Evolutionary conservation across 2,888 invertebrate genomes (phyloP), one percentile per base, ranked within the genome.

Genomic region (Palloptera scutellata): DNA sequence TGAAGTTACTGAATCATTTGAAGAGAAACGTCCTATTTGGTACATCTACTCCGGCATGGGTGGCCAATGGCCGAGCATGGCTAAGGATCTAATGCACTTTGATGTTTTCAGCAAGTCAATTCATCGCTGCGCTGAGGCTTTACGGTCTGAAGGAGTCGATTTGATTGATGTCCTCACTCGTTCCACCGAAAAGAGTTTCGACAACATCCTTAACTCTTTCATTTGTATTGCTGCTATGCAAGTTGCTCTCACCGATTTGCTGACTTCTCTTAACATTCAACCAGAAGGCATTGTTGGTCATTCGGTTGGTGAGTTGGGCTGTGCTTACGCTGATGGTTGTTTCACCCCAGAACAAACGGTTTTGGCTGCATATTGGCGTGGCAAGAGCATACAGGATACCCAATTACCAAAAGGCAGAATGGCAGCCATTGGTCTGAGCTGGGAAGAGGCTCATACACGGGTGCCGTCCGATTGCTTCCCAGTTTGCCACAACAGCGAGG

Each of bases 41-140:
- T 98, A 90, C 85, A 89, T 98, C 72, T 98, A 96, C 86, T 93
- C 97, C 57, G 99, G 99, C 69, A 98, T 99, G 98, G 98, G 98
- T 13, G 92, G 95, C 53, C 98, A 98, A 86, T 98, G 98, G 98
- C 89, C 93, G 59, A 96, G 95, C 77, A 98, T 98, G 98, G 97
- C 92, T 13, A 91, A 91, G 80, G 89, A 92, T 68, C 88, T 99
- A 74, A 91, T 98, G 90, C 86, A 88, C 71, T 87, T 98, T 72
- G 94, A 95, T 64, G 86, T 87, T 1, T 98, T 98, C 86, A 91
- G 90, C 71, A 88, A 89, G 64, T 92, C 94, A 67, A 89, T 98
- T 74, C 87, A 88, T 73, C 90, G 90, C 70, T 92, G 92, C 73
- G 91, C 94, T 8, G 91, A 91, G 59, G 90, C 91, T 13, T 87